Percentiles rank a stretch among this genome's conserved stretches.
Conservation (phyloP, 2,797 vertebrate species). For the Lutra lutra region DNA sequence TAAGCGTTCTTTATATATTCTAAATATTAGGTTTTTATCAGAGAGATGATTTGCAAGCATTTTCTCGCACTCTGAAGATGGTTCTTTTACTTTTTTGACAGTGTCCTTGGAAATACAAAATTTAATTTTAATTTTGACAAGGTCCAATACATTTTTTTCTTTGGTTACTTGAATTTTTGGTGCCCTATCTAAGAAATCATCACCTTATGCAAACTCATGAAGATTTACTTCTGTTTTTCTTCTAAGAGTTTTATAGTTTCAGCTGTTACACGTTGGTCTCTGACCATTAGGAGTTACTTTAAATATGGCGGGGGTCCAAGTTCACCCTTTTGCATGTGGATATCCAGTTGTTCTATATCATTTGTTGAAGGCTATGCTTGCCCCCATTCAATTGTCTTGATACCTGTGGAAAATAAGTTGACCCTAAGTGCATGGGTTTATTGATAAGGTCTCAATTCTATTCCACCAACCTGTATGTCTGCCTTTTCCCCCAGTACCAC, state of each 20-base stretch:
- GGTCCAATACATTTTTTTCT: not conserved
- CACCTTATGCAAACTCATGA: not conserved
- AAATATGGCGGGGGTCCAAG: not conserved
- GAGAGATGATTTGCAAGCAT: not conserved
- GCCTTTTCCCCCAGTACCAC: not conserved
- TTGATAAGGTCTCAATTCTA: not conserved
- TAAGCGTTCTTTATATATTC: not conserved
- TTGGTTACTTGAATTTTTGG: not conserved
- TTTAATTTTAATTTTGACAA: not conserved
- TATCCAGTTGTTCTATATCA: not conserved
- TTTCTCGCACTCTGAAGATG: not conserved
- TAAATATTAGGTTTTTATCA: not conserved
- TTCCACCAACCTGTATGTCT: not conserved
- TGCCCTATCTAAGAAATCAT: not conserved
- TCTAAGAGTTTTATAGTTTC: not conserved
- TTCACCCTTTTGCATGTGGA: not conserved
- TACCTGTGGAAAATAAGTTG: not conserved
- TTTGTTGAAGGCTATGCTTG: not conserved
- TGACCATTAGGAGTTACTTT: not conserved
- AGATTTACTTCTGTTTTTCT: not conserved
- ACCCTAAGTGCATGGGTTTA: not conserved
- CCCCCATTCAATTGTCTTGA: not conserved
- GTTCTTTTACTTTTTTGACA: not conserved
- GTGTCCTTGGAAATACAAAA: not conserved
- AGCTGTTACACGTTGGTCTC: not conserved